phyloP scores from a whole-genome alignment of 2,797 vertebrate genomes.

The Petrocephalus sullivani region DNA sequence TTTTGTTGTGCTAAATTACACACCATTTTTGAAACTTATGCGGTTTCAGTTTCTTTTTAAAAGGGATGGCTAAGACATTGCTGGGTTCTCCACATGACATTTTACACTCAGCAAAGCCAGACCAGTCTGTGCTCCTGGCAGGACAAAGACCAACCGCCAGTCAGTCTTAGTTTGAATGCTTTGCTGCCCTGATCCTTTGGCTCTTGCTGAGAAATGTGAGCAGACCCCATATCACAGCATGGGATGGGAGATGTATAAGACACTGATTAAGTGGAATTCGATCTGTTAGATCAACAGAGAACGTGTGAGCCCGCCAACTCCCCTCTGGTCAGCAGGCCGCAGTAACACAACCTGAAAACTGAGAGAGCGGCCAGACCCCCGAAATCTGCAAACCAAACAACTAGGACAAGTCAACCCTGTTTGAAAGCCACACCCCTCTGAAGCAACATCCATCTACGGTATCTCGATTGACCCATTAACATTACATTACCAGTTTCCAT shows the following conservation, averaged over 20 bases:
- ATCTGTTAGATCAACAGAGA: not conserved
- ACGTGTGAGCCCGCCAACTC: not conserved
- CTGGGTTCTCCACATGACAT: not conserved
- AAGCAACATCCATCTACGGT: not conserved
- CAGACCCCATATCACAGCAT: not conserved
- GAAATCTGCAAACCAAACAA: not conserved
- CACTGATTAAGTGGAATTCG: not conserved
- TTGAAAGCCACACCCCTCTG: not conserved
- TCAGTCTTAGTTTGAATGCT: not conserved
- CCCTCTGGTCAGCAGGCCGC: not conserved
- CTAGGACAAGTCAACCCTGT: not conserved
- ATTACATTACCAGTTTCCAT: not conserved
- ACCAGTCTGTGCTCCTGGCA: not conserved
- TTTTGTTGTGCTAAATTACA: not conserved
- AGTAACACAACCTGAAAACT: not conserved
- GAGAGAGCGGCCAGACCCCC: not conserved
- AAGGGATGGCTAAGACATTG: not conserved
- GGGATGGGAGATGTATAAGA: not conserved
- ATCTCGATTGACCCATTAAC: not conserved
- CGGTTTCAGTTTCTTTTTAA: not conserved
- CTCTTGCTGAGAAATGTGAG: not conserved
- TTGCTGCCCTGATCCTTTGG: not conserved
- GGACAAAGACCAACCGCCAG: not conserved
- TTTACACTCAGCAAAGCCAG: not conserved
- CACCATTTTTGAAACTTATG: not conserved